These are phyloP conservation scores for Erethizon dorsatum DNA, from an alignment of 2,797 vertebrate species.

Conservation along the genomic window DNA sequence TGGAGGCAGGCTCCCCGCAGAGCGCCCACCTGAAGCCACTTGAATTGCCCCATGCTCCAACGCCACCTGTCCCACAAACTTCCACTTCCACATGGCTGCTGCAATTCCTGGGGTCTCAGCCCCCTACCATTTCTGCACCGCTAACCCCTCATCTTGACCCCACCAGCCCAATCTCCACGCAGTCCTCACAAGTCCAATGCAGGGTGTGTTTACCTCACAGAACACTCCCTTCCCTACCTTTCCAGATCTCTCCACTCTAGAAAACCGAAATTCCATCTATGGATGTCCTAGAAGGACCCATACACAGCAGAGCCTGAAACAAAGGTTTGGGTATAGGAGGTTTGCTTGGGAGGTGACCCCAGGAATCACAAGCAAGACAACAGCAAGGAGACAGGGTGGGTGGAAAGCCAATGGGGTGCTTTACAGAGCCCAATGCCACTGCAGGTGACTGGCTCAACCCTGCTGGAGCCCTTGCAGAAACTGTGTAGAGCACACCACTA, in stretches of 20 bases:
- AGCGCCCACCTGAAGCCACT: neutral
- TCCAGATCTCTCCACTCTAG: neutral
- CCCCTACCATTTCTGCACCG: neutral
- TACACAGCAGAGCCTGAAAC: neutral
- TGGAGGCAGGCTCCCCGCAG: neutral
- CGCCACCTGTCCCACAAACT: neutral
- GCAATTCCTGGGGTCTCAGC: neutral
- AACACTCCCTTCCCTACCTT: neutral
- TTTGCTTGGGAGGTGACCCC: neutral
- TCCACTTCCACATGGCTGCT: constrained; percentile 26
- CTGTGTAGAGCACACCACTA: neutral
- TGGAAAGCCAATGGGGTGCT: neutral
- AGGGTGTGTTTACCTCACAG: neutral
- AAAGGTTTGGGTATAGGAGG: neutral
- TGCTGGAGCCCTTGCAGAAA: neutral
- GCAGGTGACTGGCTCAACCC: neutral
- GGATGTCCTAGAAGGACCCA: neutral
- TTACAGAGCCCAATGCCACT: neutral
- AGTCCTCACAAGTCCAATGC: neutral
- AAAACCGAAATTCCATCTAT: constrained; percentile 34
- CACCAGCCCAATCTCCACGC: neutral
- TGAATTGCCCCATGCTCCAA: neutral
- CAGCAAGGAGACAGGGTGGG: neutral
- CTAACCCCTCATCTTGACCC: neutral
- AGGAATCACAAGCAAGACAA: neutral